Base-by-base conservation (phyloP, 2,888 invertebrate species). In the Halictus ligatus region DNA sequence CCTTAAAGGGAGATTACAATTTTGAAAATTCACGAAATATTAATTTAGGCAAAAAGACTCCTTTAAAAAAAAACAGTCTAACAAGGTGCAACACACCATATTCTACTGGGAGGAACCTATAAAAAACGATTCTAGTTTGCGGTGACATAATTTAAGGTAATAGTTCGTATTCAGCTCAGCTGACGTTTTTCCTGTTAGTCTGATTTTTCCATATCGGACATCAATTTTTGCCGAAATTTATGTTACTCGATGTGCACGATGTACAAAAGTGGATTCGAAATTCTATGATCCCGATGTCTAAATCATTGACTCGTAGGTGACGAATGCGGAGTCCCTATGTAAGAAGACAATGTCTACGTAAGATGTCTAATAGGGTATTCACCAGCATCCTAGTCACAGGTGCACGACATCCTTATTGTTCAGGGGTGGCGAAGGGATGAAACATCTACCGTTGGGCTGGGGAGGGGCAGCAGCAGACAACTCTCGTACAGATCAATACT, bases 401-500 rank as follows among this genome's bases (percentile, higher is more conserved):
- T 90, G 87, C 86, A 78, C 83, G 81, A 85, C 81, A 88, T 85
- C 80, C 87, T 88, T 84, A 88, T 82, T 86, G 87, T 85, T 67
- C 82, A 80, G 71, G 84, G 84, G 74, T 80, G 75, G 80, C 29
- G 75, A 82, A 90, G 88, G 87, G 88, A 89, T 89, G 89, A 88
- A 88, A 81, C 85, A 83, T 88, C 87, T 78, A 88, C 81, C 81
- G 83, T 85, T 85, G 80, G 83, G 78, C 80, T 75, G 67, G 87
- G 84, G 88, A 84, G 92, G 89, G 89, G 91, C 78, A 87, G 91
- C 78, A 87, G 88, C 89, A 90, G 89, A 92, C 92, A 86, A 91
- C 90, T 91, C 89, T 89, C 90, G 83, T 87, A 83, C 88, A 92
- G 90, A 92, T 92, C 92, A 92, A 92, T 92, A 92, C 91, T 91